Conservation (phyloP, 2,888 invertebrate species). For the Drosophila aldrichi region DNA sequence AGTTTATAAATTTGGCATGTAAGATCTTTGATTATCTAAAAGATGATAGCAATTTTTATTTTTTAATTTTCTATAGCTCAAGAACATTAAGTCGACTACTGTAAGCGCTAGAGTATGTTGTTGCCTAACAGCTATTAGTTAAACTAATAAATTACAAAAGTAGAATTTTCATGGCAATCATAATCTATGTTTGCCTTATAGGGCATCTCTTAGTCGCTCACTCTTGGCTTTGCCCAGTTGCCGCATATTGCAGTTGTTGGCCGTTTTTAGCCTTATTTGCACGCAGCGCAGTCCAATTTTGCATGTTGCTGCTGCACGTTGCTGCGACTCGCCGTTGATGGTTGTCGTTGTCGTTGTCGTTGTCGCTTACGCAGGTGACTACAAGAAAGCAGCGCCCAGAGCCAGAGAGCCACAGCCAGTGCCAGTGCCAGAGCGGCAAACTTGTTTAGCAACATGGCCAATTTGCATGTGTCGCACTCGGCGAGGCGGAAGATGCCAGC, state of each 20-base stretch:
- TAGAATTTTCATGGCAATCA: too few species aligned
- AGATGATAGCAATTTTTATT: too few species aligned
- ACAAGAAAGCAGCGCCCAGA: constrained; percentile 65
- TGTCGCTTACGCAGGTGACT: constrained; percentile 81
- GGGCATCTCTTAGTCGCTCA: not conserved
- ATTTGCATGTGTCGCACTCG: constrained; percentile 81
- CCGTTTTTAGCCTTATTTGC: constrained; percentile 75
- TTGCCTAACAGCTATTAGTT: too few species aligned
- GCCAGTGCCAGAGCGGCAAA: constrained; percentile 55
- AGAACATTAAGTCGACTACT: too few species aligned
- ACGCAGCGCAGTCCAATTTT: constrained; percentile 79
- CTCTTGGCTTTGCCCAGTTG: too few species aligned
- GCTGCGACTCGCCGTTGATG: constrained; percentile 34
- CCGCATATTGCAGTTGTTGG: constrained; percentile 45
- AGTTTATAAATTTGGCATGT: too few species aligned
- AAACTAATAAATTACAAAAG: too few species aligned
- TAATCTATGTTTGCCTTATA: not conserved
- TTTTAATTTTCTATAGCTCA: too few species aligned
- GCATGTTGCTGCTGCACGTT: constrained; percentile 70
- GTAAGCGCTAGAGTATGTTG: too few species aligned
- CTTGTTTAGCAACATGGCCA: constrained; percentile 81
- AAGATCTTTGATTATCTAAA: too few species aligned
- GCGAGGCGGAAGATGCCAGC: constrained; percentile 41
- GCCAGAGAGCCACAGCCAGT: constrained; percentile 33
- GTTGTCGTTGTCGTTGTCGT: constrained; percentile 58